Percentiles rank a stretch among this genome's conserved stretches.
phyloP scores from a whole-genome alignment of 2,113 vertebrate species.

The Xenopus laevis region DNA sequence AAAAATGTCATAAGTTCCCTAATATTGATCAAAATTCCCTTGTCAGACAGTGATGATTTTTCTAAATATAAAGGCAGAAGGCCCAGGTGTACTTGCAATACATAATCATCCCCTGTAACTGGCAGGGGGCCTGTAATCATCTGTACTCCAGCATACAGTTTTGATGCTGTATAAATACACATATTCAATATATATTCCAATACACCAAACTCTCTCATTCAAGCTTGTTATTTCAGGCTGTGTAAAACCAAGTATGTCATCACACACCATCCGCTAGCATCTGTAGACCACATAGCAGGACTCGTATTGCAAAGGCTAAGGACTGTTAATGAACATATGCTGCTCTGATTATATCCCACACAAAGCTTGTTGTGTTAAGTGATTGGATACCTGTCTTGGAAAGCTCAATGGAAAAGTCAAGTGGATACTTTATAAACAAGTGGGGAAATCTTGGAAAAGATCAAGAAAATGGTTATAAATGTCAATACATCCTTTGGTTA shows the following conservation, averaged over 20 bases:
- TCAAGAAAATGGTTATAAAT: not conserved
- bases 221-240: too few relatives aligned
- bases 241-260: not conserved
- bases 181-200: too few relatives aligned
- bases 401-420: not conserved
- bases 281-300: not conserved
- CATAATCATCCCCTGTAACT: too few relatives aligned
- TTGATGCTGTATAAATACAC: too few relatives aligned
- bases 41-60: too few relatives aligned
- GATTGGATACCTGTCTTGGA: not conserved
- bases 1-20: too few relatives aligned
- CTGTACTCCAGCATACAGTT: too few relatives aligned
- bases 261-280: not conserved
- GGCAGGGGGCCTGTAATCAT: too few relatives aligned
- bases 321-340: not conserved
- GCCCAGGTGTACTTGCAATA: too few relatives aligned
- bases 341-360: not conserved
- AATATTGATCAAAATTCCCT: too few relatives aligned
- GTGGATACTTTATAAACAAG: not conserved
- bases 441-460: not conserved
- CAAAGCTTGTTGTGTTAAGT: not conserved
- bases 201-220: too few relatives aligned
- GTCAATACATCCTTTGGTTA: not conserved
- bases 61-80: too few relatives aligned
- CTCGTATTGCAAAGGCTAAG: not conserved